Base-by-base conservation (phyloP, 2,797 vertebrate genomes). In the Helostoma temminkii region DNA sequence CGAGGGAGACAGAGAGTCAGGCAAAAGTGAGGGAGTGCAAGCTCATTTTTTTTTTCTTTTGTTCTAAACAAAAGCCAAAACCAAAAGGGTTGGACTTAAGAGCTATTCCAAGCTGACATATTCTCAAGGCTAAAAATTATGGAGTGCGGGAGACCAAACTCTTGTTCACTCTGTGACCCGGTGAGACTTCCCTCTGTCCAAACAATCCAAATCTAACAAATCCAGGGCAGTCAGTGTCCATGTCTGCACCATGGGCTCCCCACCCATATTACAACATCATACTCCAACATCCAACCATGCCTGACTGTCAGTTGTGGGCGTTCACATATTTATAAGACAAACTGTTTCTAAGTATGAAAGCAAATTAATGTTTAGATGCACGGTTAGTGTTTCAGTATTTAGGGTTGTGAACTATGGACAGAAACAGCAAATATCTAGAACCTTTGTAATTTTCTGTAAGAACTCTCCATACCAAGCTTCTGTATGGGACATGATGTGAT, bases 201-300 rank as follows among this genome's bases (percentile, higher is more conserved):
- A 91, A 89, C 85, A 90, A 83, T 78, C 78, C 70, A 37, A 49
- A 81, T 76, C 63, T 43, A 82, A 71, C 71, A 72, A 74, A 76
- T 62, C 66, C 72, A 65, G 57, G 56, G 16, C 74, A 70, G 76
- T 47, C 79, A 67, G 74, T 74, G 84, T 86, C 76, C 68, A 70
- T 78, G 81, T 83, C 73, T 81, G 78, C 78, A 79, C 59, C 59
- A 54, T 14, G 52, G 55, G 65, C 62, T 85, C 85, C 76, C 82
- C 89, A 84, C 87, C 85, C 84, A 78, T 54, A 75, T 87, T 87
- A 85, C 80, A 87, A 88, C 86, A 91, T 89, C 76, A 66, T 4
- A 46, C 59, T 80, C 58, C 56, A 67, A 76, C 76, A 78, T 84
- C 84, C 80, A 80, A 57, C 61, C 28, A 47, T 36, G 65, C 58